These are phyloP conservation scores for Pogoniulus pusillus DNA, from an alignment of 2,797 vertebrate genomes.

Conservation along the genomic window DNA sequence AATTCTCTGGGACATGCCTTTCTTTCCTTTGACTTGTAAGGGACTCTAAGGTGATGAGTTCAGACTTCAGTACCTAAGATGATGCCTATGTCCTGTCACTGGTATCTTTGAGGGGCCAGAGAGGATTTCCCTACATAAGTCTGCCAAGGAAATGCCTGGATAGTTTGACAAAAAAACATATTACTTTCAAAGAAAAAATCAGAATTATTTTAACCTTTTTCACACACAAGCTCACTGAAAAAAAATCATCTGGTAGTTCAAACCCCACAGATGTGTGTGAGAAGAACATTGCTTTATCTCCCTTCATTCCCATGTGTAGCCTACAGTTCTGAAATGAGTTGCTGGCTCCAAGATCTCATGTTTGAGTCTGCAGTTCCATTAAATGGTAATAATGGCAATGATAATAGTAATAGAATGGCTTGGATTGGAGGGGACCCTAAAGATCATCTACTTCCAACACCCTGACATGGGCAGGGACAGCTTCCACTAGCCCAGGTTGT, in stretches of 20 bases:
- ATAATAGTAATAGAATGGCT: too few species aligned
- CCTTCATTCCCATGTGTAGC: background rate
- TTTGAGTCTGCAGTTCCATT: background rate
- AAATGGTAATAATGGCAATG: background rate
- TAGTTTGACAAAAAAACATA: background rate
- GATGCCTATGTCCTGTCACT: background rate
- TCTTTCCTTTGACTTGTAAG: conserved; percentile 3
- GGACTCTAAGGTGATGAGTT: background rate
- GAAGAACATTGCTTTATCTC: background rate
- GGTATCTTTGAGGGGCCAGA: background rate
- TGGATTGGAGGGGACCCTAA: too few species aligned
- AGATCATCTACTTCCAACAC: too few species aligned
- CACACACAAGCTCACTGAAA: background rate
- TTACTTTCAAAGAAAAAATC: background rate
- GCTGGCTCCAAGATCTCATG: background rate
- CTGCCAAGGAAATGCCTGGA: background rate
- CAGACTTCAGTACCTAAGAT: background rate
- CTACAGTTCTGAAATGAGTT: background rate
- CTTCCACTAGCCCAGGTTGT: too few species aligned
- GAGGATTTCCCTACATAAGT: background rate
- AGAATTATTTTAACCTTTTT: background rate
- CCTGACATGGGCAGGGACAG: too few species aligned
- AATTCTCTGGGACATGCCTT: background rate
- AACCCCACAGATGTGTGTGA: background rate
- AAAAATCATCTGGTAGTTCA: background rate